Conservation (phyloP, 1,140 invertebrate genomes). For the Ooceraea biroi region DNA sequence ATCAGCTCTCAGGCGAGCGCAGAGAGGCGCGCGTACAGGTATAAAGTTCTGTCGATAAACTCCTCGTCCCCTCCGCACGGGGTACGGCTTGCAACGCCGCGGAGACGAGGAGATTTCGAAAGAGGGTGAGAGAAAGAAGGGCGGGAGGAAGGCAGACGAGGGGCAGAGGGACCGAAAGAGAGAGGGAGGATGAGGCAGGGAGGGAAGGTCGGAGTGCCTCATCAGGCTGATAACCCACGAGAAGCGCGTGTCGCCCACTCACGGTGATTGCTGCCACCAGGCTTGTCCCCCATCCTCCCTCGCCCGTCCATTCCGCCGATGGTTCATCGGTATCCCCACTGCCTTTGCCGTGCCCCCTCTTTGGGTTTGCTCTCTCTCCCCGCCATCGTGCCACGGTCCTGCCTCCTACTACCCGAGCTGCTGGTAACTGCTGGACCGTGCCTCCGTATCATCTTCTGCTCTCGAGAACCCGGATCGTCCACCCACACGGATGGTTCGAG, state of each 20-base stretch:
- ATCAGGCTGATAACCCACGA: constrained; percentile 79
- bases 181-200: constrained; percentile 6
- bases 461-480: constrained; percentile 67
- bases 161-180: constrained; percentile 21
- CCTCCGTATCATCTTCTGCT: constrained; percentile 74
- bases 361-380: constrained; percentile 49
- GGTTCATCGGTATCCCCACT: constrained; percentile 73
- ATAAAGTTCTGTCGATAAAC: constrained; percentile 64
- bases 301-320: constrained; percentile 42
- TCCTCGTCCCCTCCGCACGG: constrained; percentile 24
- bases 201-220: constrained; percentile 68
- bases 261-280: constrained; percentile 81
- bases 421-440: constrained; percentile 66
- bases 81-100: constrained; percentile 28
- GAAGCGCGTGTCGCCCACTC: constrained; percentile 84
- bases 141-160: background rate
- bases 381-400: constrained; percentile 53
- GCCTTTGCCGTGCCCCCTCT: constrained; percentile 40
- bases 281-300: constrained; percentile 66
- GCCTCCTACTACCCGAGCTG: constrained; percentile 63
- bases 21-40: constrained; percentile 31
- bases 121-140: constrained; percentile 5
- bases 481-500: constrained; percentile 58
- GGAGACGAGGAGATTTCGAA: constrained; percentile 31
- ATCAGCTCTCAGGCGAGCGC: constrained; percentile 32